Evolutionary conservation across 2,797 vertebrate species (phyloP).

Genomic region (Acanthopagrus latus): DNA sequence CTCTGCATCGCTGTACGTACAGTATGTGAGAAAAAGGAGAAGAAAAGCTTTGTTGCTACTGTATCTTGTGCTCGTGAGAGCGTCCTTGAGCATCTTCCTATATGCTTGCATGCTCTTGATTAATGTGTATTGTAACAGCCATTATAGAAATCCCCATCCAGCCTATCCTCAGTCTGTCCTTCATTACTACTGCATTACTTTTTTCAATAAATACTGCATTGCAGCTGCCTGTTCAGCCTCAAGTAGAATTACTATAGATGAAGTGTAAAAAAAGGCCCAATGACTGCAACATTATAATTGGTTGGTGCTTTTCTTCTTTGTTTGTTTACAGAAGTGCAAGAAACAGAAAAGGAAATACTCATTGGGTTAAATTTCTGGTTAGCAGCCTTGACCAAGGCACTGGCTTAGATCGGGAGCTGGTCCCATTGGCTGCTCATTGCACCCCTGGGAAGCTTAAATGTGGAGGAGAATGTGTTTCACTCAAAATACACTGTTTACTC

Average conservation of each 20-base stretch:
- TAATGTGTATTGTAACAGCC: neutral
- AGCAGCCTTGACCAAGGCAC: no score
- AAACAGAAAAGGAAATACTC: no score
- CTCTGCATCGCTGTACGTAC: neutral
- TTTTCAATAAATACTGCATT: slow-evolving; percentile 1
- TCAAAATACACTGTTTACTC: no score
- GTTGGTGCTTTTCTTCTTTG: neutral
- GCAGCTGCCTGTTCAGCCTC: neutral
- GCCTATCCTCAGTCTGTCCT: slow-evolving; percentile 24
- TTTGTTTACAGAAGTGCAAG: no score
- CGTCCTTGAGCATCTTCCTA: slow-evolving; percentile 25
- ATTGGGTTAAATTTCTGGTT: no score
- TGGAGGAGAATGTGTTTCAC: no score
- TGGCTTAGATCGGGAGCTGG: no score
- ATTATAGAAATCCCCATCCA: slow-evolving; percentile 10
- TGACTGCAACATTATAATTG: neutral
- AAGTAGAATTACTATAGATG: neutral
- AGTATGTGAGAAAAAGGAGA: neutral
- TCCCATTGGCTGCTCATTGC: no score
- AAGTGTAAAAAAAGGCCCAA: neutral
- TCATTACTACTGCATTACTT: slow-evolving; percentile 33
- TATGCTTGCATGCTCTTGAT: slow-evolving; percentile 17
- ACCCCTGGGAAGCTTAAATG: no score
- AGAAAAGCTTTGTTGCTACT: slow-evolving; percentile 5
- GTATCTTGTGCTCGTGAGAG: neutral